Evolutionary conservation across 2,797 vertebrate genomes (phyloP).

Genomic region (Pangasius larnaudii): DNA sequence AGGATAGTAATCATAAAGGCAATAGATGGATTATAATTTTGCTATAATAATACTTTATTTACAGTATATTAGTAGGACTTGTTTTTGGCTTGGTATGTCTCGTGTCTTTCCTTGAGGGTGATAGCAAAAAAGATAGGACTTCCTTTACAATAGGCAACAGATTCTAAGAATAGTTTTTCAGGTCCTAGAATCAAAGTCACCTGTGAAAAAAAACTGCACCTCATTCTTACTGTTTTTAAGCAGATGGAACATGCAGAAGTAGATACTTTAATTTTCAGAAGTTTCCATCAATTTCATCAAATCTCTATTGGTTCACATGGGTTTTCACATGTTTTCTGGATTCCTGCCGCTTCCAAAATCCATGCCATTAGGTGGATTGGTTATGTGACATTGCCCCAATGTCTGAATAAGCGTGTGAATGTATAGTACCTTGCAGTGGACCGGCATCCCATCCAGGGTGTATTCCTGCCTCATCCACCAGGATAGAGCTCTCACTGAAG

Average conservation of each 20-base stretch:
- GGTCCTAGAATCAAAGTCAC: background rate
- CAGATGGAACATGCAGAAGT: background rate
- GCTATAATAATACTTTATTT: background rate
- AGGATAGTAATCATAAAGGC: background rate
- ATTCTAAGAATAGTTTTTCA: background rate
- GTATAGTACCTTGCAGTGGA: background rate
- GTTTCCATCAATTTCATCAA: background rate
- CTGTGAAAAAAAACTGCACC: background rate
- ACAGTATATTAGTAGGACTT: background rate
- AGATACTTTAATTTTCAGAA: background rate
- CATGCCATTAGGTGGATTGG: background rate
- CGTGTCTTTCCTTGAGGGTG: conserved; percentile 41
- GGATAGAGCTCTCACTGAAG: background rate
- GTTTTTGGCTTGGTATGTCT: background rate
- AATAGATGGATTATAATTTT: background rate
- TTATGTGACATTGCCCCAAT: too few species aligned
- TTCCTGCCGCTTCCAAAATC: background rate
- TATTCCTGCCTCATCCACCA: background rate
- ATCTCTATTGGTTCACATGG: background rate
- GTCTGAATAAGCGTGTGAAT: background rate
- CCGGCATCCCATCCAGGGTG: background rate
- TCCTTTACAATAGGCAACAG: background rate
- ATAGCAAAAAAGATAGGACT: conserved; percentile 1
- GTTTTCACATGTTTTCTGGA: background rate
- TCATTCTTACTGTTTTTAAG: background rate